A percentile compares a stretch with the other conserved stretches of the same genome.
These are phyloP conservation scores for Phaethon lepturus DNA, from an alignment of 2,113 vertebrate species.

Conservation along the genomic window DNA sequence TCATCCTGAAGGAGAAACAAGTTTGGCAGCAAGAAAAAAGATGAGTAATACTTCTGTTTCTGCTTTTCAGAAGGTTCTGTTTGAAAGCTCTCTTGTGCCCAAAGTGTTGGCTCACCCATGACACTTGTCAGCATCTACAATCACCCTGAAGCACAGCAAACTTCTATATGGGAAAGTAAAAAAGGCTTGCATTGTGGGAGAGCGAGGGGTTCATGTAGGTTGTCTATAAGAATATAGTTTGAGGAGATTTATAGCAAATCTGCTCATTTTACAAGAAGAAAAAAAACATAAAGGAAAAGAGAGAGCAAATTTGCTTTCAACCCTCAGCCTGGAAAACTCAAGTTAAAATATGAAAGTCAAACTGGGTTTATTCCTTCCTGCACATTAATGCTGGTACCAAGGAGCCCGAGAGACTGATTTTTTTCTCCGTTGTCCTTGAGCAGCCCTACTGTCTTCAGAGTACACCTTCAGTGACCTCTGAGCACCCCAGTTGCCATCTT, in stretches of 20 bases:
- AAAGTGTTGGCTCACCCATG: not conserved
- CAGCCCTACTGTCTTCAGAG: not conserved
- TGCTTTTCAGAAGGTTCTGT: conserved; percentile 33
- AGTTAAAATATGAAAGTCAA: not conserved
- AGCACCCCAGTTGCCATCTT: not conserved
- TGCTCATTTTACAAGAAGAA: not conserved
- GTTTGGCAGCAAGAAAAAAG: conserved; percentile 14
- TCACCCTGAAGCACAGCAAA: not conserved
- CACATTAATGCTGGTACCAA: not conserved
- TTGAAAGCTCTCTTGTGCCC: conserved; percentile 17
- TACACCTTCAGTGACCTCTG: not conserved
- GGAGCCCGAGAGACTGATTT: not conserved
- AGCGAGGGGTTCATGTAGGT: not conserved
- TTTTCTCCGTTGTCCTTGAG: not conserved
- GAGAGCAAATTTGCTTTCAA: not conserved
- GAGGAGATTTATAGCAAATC: not conserved
- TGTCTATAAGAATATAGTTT: not conserved
- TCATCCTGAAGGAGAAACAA: not conserved
- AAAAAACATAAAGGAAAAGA: not conserved
- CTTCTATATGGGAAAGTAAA: not conserved
- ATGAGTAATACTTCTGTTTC: conserved; percentile 47
- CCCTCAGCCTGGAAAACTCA: not conserved
- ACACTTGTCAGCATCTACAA: not conserved
- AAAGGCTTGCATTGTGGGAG: not conserved
- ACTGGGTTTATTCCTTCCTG: not conserved